Evolutionary conservation across 2,888 invertebrate genomes (phyloP).

Genomic region (Cremastinae sp.): DNA sequence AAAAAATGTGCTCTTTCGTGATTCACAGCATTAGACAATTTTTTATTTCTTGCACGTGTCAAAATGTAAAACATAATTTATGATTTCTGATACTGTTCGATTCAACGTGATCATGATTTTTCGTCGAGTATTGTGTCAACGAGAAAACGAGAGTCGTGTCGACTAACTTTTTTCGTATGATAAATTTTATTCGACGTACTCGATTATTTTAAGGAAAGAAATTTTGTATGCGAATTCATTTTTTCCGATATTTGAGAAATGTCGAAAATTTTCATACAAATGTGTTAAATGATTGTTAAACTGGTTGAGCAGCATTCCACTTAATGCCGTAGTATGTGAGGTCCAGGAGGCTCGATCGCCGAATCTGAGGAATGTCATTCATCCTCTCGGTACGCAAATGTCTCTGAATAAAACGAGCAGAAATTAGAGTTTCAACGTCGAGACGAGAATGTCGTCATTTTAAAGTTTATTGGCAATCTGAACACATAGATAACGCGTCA

Average conservation of each 20-base stretch:
- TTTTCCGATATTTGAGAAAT: not conserved
- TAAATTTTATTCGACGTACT: no score
- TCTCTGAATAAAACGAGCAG: slow-evolving; percentile 32
- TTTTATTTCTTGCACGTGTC: no score
- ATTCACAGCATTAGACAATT: no score
- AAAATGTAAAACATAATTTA: no score
- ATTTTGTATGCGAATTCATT: no score
- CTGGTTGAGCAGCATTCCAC: slow-evolving; percentile 35
- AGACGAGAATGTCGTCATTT: slow-evolving; percentile 31
- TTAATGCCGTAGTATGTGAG: slow-evolving; percentile 19
- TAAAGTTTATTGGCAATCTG: slow-evolving; percentile 14
- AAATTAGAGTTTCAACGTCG: slow-evolving; percentile 41
- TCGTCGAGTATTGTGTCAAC: no score
- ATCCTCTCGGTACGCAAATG: slow-evolving; percentile 37
- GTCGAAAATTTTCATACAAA: slow-evolving; percentile 12
- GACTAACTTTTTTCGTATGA: no score
- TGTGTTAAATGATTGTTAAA: slow-evolving; percentile 3
- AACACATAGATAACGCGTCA: slow-evolving; percentile 28
- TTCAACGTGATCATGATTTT: no score
- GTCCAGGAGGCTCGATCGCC: slow-evolving; percentile 36
- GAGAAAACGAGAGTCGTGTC: no score
- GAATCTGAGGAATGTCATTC: slow-evolving; percentile 49
- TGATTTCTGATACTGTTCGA: no score
- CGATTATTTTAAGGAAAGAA: no score
- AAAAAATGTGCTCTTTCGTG: no score